Evolutionary conservation across 2,113 vertebrate genomes (phyloP).

Genomic region (Potamarius usumacintae): DNA sequence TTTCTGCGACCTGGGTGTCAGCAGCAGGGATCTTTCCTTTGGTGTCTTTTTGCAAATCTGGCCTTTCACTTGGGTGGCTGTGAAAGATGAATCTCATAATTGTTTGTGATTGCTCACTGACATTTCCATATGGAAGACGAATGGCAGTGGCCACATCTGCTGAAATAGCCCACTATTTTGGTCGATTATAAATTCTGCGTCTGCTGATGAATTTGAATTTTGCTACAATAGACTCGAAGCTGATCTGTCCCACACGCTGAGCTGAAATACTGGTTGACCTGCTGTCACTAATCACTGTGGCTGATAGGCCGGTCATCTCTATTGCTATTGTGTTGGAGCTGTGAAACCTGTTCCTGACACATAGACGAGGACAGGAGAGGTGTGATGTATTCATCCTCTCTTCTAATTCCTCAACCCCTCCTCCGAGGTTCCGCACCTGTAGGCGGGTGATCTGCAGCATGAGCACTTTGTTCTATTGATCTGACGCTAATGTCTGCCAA

Average conservation of each 20-base stretch:
- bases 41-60: slow-evolving; percentile 69
- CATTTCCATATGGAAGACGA: slow-evolving; percentile 70
- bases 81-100: slow-evolving; percentile 64
- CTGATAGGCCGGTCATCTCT: neutral
- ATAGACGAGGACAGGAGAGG: neutral
- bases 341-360: slow-evolving; percentile 12
- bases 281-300: slow-evolving; percentile 1
- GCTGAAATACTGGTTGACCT: neutral
- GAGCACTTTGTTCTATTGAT: slow-evolving; percentile 64
- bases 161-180: slow-evolving; percentile 23
- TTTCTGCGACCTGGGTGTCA: neutral
- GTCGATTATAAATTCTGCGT: slow-evolving; percentile 17
- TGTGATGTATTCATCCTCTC: slow-evolving; percentile 6
- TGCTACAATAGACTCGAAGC: neutral
- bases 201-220: slow-evolving; percentile 16
- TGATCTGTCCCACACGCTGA: neutral
- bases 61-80: slow-evolving; percentile 57
- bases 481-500: slow-evolving; percentile 54
- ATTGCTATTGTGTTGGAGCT: slow-evolving; percentile 27
- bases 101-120: slow-evolving; percentile 70
- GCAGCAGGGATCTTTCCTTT: slow-evolving; percentile 47
- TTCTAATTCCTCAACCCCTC: neutral
- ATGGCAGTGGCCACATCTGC: slow-evolving; percentile 48
- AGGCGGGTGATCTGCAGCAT: slow-evolving; percentile 47
- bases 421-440: slow-evolving; percentile 38